These are phyloP conservation scores for Drosophila pruinosa DNA, from an alignment of 1,140 invertebrate species.

Conservation along the genomic window DNA sequence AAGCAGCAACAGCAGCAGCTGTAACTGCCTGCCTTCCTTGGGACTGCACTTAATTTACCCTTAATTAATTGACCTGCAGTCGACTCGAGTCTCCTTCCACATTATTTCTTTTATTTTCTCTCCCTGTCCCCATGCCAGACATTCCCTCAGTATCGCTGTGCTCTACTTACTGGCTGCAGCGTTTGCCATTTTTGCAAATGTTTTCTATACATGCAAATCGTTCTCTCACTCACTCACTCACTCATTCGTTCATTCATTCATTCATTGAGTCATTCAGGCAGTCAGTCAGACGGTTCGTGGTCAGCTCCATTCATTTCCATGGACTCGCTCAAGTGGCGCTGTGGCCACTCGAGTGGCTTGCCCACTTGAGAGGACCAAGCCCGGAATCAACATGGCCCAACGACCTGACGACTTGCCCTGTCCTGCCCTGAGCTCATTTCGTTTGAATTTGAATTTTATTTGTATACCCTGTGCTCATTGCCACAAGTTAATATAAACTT, in stretches of 20 bases:
- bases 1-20: slow-evolving; percentile 37
- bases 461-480: slow-evolving; percentile 16
- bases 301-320: slow-evolving; percentile 66
- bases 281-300: slow-evolving; percentile 43
- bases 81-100: slow-evolving; percentile 37
- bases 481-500: too few relatives aligned
- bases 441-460: slow-evolving; percentile 54
- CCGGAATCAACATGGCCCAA: slow-evolving; percentile 16
- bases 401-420: slow-evolving; percentile 23
- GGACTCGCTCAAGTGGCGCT: slow-evolving; percentile 62
- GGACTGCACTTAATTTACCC: slow-evolving; percentile 77
- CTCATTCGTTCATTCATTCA: slow-evolving; percentile 21
- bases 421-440: slow-evolving; percentile 53
- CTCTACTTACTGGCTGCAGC: slow-evolving; percentile 27
- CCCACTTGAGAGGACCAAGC: slow-evolving; percentile 55
- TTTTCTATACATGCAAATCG: slow-evolving; percentile 78
- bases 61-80: slow-evolving; percentile 80
- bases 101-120: background rate
- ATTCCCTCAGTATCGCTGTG: slow-evolving; percentile 3
- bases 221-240: slow-evolving; percentile 48
- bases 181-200: slow-evolving; percentile 69
- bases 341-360: slow-evolving; percentile 46
- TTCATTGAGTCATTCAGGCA: slow-evolving; percentile 7
- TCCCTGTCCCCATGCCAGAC: background rate
- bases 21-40: slow-evolving; percentile 53